Percentiles rank a stretch among this genome's conserved stretches.
Conservation (phyloP, 2,888 invertebrate species). For the Sussaba pulchella region DNA sequence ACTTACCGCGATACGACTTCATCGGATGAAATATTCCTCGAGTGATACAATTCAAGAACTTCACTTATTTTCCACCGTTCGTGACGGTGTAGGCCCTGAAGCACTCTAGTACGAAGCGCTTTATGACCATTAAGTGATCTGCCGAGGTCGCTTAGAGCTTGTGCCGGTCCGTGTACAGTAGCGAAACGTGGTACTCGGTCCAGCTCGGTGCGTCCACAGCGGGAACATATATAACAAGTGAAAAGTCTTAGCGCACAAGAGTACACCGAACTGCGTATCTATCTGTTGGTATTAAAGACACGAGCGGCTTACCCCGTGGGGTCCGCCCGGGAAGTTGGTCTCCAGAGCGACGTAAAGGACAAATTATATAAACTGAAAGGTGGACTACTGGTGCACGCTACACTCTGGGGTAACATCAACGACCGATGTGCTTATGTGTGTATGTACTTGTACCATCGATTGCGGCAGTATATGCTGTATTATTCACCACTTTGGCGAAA, state of each 20-base stretch:
- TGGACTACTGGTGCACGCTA: background rate
- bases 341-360: conserved; percentile 46
- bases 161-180: conserved; percentile 36
- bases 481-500: conserved; percentile 11
- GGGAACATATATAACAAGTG: conserved; percentile 52
- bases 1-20: conserved; percentile 21
- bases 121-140: conserved; percentile 67
- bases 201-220: conserved; percentile 12
- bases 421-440: background rate
- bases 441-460: background rate
- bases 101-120: conserved; percentile 61
- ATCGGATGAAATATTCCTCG: conserved; percentile 47
- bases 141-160: conserved; percentile 64
- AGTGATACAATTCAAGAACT: conserved; percentile 53
- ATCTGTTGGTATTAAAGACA: conserved; percentile 65
- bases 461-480: background rate
- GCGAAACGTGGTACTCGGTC: background rate
- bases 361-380: conserved; percentile 57
- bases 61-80: conserved; percentile 46
- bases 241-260: conserved; percentile 46
- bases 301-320: conserved; percentile 33
- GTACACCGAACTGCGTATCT: conserved; percentile 33
- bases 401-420: conserved; percentile 1
- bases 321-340: conserved; percentile 35
- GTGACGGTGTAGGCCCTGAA: conserved; percentile 48